phyloP scores from a whole-genome alignment of 2,113 vertebrate species.

The Hirundichthys speculiger region DNA sequence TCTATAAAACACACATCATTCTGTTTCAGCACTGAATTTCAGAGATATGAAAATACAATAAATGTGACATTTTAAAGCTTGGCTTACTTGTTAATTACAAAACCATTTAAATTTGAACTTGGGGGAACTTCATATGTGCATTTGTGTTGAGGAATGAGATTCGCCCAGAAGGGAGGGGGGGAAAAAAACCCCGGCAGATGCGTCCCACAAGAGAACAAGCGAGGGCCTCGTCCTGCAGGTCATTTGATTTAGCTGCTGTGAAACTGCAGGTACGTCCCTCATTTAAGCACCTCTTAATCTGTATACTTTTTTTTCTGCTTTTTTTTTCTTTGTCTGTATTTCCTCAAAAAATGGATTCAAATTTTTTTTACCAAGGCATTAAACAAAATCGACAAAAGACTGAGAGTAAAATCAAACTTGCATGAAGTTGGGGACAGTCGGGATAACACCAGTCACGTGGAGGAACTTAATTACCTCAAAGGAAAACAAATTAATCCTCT shows the following conservation, averaged over 20 bases:
- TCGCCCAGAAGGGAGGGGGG: constrained; percentile 41
- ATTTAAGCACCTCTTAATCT: constrained; percentile 48
- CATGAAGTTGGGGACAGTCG: constrained; percentile 58
- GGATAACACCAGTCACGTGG: constrained; percentile 61
- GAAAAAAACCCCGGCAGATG: constrained; percentile 55
- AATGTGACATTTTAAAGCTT: constrained; percentile 85
- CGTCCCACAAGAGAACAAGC: constrained; percentile 69
- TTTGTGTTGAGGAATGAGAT: constrained; percentile 76
- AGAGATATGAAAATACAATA: constrained; percentile 85
- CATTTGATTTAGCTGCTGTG: constrained; percentile 77
- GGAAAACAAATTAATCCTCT: constrained; percentile 64
- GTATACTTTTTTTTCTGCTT: constrained; percentile 7
- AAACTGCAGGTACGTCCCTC: constrained; percentile 69
- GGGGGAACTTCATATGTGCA: constrained; percentile 79
- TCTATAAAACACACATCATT: constrained; percentile 84
- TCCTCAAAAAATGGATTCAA: constrained; percentile 23
- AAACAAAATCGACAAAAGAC: constrained; percentile 54
- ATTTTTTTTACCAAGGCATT: constrained; percentile 50
- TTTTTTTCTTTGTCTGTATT: constrained; percentile 49
- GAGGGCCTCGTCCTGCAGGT: constrained; percentile 70
- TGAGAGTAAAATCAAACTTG: constrained; percentile 56
- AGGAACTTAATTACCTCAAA: constrained; percentile 74
- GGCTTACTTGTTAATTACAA: constrained; percentile 86
- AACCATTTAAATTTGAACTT: constrained; percentile 83
- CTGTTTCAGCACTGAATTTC: constrained; percentile 82